Conservation (phyloP, 2,797 vertebrate genomes). For the Nannoperca obscura region DNA sequence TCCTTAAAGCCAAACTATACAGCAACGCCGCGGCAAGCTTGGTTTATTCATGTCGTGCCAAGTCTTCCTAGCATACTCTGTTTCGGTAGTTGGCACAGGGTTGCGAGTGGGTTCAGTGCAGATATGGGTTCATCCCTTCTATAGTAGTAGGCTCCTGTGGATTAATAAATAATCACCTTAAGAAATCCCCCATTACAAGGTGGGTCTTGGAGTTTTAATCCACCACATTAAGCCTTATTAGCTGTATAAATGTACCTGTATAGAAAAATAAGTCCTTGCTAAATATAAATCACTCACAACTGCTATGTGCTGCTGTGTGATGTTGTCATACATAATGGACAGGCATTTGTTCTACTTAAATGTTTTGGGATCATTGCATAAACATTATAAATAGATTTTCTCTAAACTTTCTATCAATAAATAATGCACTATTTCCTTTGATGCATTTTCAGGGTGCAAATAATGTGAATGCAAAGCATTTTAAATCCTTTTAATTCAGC, state of each 20-base stretch:
- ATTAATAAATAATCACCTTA: conserved; percentile 77
- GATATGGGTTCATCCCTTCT: conserved; percentile 65
- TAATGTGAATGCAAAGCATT: conserved; percentile 42
- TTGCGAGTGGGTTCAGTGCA: conserved; percentile 69
- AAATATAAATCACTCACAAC: conserved; percentile 49
- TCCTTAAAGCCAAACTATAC: conserved; percentile 65
- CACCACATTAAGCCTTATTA: conserved; percentile 65
- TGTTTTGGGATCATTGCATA: not conserved
- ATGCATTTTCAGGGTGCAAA: conserved; percentile 55
- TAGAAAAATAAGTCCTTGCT: conserved; percentile 43
- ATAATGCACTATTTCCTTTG: conserved; percentile 32
- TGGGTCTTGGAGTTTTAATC: conserved; percentile 64
- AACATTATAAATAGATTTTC: conserved; percentile 29
- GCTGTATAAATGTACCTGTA: conserved; percentile 55
- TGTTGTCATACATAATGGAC: conserved; percentile 1
- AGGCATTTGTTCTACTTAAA: conserved; percentile 22
- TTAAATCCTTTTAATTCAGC: conserved; percentile 60
- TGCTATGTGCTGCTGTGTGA: conserved; percentile 12
- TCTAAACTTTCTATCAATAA: conserved; percentile 30
- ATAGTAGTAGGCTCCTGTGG: conserved; percentile 67
- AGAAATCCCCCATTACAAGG: conserved; percentile 66
- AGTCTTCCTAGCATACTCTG: conserved; percentile 61
- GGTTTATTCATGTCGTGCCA: conserved; percentile 79
- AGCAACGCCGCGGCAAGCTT: conserved; percentile 49
- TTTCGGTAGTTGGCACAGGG: conserved; percentile 56